Evolutionary conservation across 1,140 invertebrate species (phyloP).

Genomic region (Oncopeltus fasciatus): DNA sequence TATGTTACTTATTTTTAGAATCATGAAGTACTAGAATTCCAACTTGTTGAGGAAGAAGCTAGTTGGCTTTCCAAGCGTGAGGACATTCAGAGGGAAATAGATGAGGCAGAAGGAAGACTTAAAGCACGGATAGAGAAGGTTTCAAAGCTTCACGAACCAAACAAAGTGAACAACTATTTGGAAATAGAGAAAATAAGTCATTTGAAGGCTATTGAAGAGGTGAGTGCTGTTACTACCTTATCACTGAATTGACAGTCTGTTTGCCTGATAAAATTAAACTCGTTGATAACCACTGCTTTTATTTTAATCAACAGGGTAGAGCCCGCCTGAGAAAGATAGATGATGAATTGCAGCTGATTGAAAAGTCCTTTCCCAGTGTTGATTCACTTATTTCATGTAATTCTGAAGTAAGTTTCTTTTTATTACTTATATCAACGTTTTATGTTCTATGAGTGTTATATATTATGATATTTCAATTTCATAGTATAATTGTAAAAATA

Average conservation of each 20-base stretch:
- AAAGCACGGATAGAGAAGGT: constrained; percentile 47
- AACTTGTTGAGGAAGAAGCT: constrained; percentile 80
- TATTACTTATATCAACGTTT: no score
- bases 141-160: constrained; percentile 30
- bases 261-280: not conserved
- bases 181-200: constrained; percentile 44
- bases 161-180: constrained; percentile 45
- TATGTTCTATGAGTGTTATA: no score
- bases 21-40: constrained; percentile 86
- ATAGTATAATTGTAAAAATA: no score
- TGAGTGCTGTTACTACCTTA: constrained; percentile 27
- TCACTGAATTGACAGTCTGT: constrained; percentile 4
- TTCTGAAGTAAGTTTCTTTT: constrained; percentile 8
- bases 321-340: constrained; percentile 42
- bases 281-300: not conserved
- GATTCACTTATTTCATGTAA: not conserved
- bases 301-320: constrained; percentile 29
- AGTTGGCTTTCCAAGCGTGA: constrained; percentile 66
- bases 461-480: no score
- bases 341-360: constrained; percentile 33
- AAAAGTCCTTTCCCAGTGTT: not conserved
- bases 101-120: constrained; percentile 48
- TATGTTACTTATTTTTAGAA: constrained; percentile 34
- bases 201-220: constrained; percentile 43
- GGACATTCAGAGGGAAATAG: constrained; percentile 62